phyloP scores from a whole-genome alignment of 2,888 invertebrate genomes.

The Oscheius sp. region DNA sequence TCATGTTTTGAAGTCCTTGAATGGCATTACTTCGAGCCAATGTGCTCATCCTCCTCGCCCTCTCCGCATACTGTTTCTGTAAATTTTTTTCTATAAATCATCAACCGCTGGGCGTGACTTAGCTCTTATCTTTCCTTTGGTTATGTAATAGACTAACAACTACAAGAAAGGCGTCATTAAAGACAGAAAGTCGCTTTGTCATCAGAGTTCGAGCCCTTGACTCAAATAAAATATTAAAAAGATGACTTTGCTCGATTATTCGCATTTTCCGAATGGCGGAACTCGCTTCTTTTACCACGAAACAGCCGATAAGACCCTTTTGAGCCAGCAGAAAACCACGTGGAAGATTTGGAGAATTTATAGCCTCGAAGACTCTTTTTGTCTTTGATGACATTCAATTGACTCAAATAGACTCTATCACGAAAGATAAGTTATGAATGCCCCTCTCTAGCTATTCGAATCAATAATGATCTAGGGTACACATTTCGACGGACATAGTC shows the following conservation, averaged over 20 bases:
- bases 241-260: neutral
- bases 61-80: slow-evolving; percentile 36
- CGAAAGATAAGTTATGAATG: no score
- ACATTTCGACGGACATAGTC: neutral
- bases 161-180: slow-evolving; percentile 23
- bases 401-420: no score
- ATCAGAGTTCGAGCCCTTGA: neutral
- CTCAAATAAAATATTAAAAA: neutral
- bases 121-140: neutral
- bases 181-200: neutral
- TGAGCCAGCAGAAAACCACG: neutral
- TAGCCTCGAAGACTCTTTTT: no score
- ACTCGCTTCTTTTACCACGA: neutral
- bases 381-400: no score
- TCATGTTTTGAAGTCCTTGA: slow-evolving; percentile 38
- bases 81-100: neutral
- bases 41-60: slow-evolving; percentile 52
- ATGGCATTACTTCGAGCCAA: slow-evolving; percentile 56
- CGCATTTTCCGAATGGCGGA: no score
- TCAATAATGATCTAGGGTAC: slow-evolving; percentile 9
- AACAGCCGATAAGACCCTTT: neutral
- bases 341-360: no score
- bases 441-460: no score
- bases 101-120: neutral
- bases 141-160: slow-evolving; percentile 2